Evolutionary conservation across 2,113 vertebrate species (phyloP).

Genomic region (Furnarius figulus): DNA sequence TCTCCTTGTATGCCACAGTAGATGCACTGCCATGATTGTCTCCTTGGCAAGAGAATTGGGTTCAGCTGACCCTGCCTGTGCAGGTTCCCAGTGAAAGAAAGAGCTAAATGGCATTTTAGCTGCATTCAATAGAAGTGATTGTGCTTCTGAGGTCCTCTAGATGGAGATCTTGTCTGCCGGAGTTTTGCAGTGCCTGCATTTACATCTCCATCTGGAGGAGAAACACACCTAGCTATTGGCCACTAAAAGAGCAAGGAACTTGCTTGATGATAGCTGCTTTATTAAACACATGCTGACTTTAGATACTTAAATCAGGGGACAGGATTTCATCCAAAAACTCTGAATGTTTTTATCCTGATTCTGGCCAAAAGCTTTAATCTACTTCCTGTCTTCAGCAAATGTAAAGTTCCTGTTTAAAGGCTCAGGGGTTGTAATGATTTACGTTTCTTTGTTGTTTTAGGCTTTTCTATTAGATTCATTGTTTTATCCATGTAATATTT

Average conservation of each 20-base stretch:
- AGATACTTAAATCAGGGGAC: neutral
- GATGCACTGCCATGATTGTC: neutral
- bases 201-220: neutral
- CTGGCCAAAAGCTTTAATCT: neutral
- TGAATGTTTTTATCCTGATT: neutral
- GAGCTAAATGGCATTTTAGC: neutral
- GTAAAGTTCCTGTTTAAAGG: neutral
- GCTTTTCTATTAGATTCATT: neutral
- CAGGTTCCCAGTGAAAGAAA: neutral
- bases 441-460: neutral
- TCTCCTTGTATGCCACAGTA: neutral
- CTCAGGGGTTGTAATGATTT: neutral
- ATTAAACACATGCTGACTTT: neutral
- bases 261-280: neutral
- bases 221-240: neutral
- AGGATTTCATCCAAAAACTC: neutral
- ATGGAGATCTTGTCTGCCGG: neutral
- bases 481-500: neutral
- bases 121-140: neutral
- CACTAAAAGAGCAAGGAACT: fast-evolving
- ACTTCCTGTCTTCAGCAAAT: neutral
- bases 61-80: neutral
- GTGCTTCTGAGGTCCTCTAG: neutral
- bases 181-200: neutral
- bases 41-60: neutral